Percentiles rank a stretch among this genome's conserved stretches.
phyloP scores from a whole-genome alignment of 2,797 vertebrate species.

The Sebastes trivittatus region DNA sequence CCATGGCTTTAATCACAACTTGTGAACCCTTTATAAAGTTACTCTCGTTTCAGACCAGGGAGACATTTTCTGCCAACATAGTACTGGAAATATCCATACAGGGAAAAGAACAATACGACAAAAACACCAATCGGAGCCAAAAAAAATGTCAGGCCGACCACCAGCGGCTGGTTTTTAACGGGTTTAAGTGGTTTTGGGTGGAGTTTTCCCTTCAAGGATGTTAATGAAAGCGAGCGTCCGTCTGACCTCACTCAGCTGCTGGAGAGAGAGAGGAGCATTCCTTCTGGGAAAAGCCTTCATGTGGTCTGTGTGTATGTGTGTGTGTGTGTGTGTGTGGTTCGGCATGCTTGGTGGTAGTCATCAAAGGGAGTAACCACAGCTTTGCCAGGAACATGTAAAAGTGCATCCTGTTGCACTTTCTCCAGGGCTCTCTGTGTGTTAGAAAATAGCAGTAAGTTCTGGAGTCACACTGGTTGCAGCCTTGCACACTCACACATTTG shows the following conservation, averaged over 20 bases:
- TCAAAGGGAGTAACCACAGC: constrained; percentile 61
- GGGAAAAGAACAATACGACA: constrained; percentile 21
- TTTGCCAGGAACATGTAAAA: constrained; percentile 64
- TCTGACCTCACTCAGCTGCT: constrained; percentile 62
- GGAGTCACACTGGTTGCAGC: no score
- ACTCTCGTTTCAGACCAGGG: background rate
- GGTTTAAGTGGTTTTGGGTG: constrained; percentile 39
- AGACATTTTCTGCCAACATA: background rate
- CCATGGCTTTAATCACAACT: background rate
- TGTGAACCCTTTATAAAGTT: background rate
- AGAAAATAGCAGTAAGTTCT: no score
- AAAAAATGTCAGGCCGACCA: background rate
- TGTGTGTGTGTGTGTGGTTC: constrained; percentile 16
- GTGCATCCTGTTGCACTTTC: constrained; percentile 63
- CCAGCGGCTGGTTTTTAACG: constrained; percentile 35
- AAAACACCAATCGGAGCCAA: constrained; percentile 12
- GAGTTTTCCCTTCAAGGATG: constrained; percentile 44
- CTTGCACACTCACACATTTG: no score
- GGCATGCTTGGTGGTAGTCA: constrained; percentile 45
- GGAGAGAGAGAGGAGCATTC: constrained; percentile 31
- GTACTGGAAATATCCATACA: background rate
- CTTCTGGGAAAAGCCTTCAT: constrained; percentile 64
- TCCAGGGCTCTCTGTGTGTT: background rate
- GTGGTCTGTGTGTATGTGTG: constrained; percentile 40
- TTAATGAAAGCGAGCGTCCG: constrained; percentile 12